phyloP scores from a whole-genome alignment of 2,797 vertebrate genomes.

The Epinephelus malabaricus region DNA sequence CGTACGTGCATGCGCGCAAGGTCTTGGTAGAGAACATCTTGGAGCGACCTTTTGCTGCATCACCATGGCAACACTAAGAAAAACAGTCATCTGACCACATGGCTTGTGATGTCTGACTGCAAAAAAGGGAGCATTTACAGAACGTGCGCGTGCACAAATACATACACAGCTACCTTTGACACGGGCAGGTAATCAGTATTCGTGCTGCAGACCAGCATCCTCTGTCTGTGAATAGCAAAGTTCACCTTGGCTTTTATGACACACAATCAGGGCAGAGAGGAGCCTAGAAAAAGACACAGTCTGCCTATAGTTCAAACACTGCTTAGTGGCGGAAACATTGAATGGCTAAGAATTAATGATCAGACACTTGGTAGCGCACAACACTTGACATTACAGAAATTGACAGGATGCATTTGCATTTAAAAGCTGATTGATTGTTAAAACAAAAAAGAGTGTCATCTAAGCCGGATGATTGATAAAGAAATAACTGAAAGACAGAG shows the following conservation, averaged over 20 bases:
- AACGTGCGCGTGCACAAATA: conserved; percentile 25
- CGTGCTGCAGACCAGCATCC: conserved; percentile 51
- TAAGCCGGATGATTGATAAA: background rate
- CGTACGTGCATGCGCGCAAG: conserved; percentile 42
- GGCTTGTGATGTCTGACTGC: conserved; percentile 56
- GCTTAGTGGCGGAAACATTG: conserved; percentile 1
- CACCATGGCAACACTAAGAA: conserved; percentile 72
- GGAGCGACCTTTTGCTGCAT: conserved; percentile 67
- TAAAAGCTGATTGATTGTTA: conserved; percentile 11
- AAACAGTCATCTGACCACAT: conserved; percentile 65
- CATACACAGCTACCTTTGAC: conserved; percentile 41
- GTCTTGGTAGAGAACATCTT: conserved; percentile 63
- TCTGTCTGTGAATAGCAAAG: conserved; percentile 57
- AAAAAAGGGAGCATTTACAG: conserved; percentile 49
- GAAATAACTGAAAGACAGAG: background rate
- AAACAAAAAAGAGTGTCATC: background rate
- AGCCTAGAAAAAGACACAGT: conserved; percentile 27
- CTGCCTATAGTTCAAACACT: conserved; percentile 36
- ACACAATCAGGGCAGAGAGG: conserved; percentile 51
- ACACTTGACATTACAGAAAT: conserved; percentile 24
- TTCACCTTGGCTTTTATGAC: conserved; percentile 75
- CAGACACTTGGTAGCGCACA: background rate
- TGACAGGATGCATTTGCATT: conserved; percentile 13
- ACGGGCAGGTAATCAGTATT: conserved; percentile 72
- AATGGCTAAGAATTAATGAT: conserved; percentile 31